Evolutionary conservation across 1,140 invertebrate genomes (phyloP).

Genomic region (Diuraphis noxia): DNA sequence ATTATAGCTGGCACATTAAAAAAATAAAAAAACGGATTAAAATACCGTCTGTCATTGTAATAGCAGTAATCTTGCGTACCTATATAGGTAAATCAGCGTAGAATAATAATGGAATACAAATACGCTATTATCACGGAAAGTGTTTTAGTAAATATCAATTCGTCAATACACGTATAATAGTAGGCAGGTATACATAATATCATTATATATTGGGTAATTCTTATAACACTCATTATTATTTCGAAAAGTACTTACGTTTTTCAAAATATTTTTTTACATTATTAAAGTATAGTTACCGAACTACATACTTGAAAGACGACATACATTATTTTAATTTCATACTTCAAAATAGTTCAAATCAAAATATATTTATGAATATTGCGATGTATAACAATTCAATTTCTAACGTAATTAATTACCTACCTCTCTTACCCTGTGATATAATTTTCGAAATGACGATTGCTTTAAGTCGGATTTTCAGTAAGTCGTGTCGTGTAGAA

Average conservation of each 20-base stretch:
- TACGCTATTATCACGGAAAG: neutral
- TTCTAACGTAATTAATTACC: neutral
- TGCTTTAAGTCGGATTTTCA: neutral
- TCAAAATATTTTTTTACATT: neutral
- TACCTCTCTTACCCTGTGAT: neutral
- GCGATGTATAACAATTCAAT: neutral
- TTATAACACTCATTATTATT: neutral
- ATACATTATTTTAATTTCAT: neutral
- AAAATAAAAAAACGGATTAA: neutral
- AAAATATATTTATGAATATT: neutral
- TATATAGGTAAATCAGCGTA: neutral
- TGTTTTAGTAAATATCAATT: neutral
- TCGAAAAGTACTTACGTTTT: neutral
- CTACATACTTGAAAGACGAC: neutral
- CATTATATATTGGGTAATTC: neutral
- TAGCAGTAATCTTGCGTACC: neutral
- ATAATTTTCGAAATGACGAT: neutral
- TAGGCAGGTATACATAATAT: too few species aligned
- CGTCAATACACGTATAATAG: neutral
- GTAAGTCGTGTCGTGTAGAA: neutral
- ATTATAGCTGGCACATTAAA: neutral
- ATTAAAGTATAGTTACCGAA: neutral
- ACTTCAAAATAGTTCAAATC: neutral
- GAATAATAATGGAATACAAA: neutral
- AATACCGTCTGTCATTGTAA: neutral